phyloP scores from a whole-genome alignment of 2,113 vertebrate genomes.

The Danionella cerebrum region DNA sequence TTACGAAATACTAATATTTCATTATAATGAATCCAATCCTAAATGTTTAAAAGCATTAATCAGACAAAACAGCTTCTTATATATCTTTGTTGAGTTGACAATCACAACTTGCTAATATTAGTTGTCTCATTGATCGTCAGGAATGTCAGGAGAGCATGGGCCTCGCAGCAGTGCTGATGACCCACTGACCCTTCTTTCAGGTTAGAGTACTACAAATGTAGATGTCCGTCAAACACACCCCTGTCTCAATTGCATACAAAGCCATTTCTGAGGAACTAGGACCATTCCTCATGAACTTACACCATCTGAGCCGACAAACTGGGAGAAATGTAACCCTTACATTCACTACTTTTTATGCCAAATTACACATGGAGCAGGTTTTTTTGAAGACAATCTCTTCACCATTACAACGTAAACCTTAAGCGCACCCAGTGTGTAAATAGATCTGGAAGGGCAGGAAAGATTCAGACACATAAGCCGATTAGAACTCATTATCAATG shows the following conservation, averaged over 20 bases:
- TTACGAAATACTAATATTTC: too few species aligned
- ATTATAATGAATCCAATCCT: too few species aligned
- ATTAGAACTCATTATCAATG: conserved; percentile 17
- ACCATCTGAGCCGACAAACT: too few species aligned
- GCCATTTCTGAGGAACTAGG: too few species aligned
- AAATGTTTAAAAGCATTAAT: too few species aligned
- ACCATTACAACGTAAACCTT: background rate
- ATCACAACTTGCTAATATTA: too few species aligned
- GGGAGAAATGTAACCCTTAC: too few species aligned
- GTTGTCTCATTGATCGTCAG: too few species aligned
- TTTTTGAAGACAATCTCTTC: conserved; percentile 10
- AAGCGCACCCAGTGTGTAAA: conserved; percentile 4
- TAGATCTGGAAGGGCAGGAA: conserved; percentile 3
- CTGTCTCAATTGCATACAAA: too few species aligned
- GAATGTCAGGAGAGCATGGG: background rate
- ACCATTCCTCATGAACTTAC: too few species aligned
- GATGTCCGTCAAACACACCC: background rate
- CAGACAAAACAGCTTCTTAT: too few species aligned
- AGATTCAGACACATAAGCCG: conserved; percentile 21
- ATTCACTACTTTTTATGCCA: background rate
- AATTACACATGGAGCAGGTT: background rate
- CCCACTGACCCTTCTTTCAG: background rate
- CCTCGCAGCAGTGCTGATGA: background rate
- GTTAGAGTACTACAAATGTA: background rate
- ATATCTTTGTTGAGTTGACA: too few species aligned